phyloP scores from a whole-genome alignment of 1,140 invertebrate species.

The Drosophila bocki region DNA sequence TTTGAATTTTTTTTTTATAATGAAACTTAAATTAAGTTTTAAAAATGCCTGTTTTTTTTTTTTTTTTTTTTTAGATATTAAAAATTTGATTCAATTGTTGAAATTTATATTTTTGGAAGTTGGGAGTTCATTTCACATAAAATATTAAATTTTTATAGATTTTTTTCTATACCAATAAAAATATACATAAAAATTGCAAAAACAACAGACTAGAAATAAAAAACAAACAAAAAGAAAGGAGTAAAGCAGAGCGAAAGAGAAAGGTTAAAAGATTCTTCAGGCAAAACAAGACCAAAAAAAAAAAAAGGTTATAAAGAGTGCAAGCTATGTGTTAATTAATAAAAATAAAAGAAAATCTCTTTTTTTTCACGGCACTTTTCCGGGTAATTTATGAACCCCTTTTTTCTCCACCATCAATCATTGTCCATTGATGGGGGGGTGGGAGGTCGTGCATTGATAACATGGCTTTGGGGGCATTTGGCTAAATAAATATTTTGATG shows the following conservation, averaged over 20 bases:
- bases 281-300: not conserved
- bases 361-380: slow-evolving; percentile 9
- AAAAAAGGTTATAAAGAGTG: slow-evolving; percentile 21
- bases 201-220: slow-evolving; percentile 21
- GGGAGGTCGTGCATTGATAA: slow-evolving; percentile 30
- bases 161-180: slow-evolving; percentile 44
- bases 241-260: not conserved
- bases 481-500: slow-evolving; percentile 40
- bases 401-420: slow-evolving; percentile 34
- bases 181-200: slow-evolving; percentile 33
- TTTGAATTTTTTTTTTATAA: not conserved
- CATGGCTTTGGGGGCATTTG: slow-evolving; percentile 36
- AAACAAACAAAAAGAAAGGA: slow-evolving; percentile 9
- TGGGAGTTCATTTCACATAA: slow-evolving; percentile 38
- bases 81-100: slow-evolving; percentile 14
- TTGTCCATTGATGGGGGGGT: not conserved
- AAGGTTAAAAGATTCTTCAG: slow-evolving; percentile 12
- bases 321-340: slow-evolving; percentile 59
- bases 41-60: not conserved
- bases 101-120: slow-evolving; percentile 24
- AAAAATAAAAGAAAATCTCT: slow-evolving; percentile 29
- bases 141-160: slow-evolving; percentile 59
- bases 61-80: not conserved
- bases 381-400: slow-evolving; percentile 22
- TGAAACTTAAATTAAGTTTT: too few relatives aligned